Base-by-base conservation (phyloP, 2,797 vertebrate species). In the Psittacula derbiana region DNA sequence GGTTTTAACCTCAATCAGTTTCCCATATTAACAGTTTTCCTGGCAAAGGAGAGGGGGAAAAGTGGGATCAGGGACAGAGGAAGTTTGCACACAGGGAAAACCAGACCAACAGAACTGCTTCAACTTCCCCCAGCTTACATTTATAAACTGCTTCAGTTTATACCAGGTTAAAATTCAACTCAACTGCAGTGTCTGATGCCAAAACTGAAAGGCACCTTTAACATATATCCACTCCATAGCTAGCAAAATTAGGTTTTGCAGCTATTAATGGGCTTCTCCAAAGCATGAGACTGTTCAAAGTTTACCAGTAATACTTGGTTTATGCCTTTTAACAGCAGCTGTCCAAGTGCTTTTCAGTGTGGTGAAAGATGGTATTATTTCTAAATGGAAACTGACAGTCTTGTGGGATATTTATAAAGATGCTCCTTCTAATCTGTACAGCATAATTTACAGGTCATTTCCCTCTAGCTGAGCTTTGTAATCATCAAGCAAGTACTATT, bases 391-490 rank as follows among this genome's bases (percentile, higher is more conserved):
- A 85, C n/a, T 79, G 65, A 92, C 61, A 85, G 52, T 83, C 65
- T 78, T 33, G 40, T 13, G 80, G 65, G 72, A 20, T 58, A 69
- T 78, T 83, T 91, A 80, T 43, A 91, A 91, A 95, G 84, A 95
- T 23, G 46, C 28, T 89, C 46, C 55, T 92, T 89, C 79, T 94
- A 69, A 90, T 92, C 75, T 72, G 30, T 38, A 36, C 16, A 40
- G 81, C 74, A 52, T 85, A 80, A 96, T 96, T 91, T 78, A 93
- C 87, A 91, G 87, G 92, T 88, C 65, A 75, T 94, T 92, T 88
- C 80, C n/a, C 84, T 25, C 82, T 71, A 50, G 53, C 66, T 90
- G 89, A 88, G 72, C 81, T 84, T 70, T 81, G 81, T 87, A 88
- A 93, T 86, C 87, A 91, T 67, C 55, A 67, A 72, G 73, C 43